A percentile compares a stretch with the other conserved stretches of the same genome.
Conservation (phyloP, 2,888 invertebrate genomes). For the Ligdia adustata region DNA sequence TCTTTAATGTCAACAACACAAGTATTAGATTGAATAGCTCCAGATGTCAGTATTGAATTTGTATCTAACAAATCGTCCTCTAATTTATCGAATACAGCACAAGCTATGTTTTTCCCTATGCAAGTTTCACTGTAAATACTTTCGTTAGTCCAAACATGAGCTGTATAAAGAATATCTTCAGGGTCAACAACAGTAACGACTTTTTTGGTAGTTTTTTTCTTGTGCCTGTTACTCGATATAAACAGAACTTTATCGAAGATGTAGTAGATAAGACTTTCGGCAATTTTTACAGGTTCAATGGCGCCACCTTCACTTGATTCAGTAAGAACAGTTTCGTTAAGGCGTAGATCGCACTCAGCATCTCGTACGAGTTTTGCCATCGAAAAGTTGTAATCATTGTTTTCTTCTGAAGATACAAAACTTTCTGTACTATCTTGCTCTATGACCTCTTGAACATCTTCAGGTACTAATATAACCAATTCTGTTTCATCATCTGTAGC, state of each 20-base stretch:
- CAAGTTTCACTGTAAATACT: too few relatives aligned
- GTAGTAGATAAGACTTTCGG: conserved; percentile 67
- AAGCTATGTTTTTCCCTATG: too few relatives aligned
- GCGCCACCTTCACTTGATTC: conserved; percentile 55
- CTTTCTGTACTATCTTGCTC: conserved; percentile 15
- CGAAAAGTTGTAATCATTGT: conserved; percentile 51
- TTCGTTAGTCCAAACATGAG: too few relatives aligned
- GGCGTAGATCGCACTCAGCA: conserved; percentile 50
- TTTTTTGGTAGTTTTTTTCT: conserved; percentile 43
- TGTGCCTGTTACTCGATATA: conserved; percentile 47
- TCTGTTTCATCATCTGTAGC: not conserved
- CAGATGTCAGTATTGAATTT: not conserved
- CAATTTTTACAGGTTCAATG: conserved; percentile 50
- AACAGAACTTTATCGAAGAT: conserved; percentile 62
- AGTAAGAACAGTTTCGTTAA: conserved; percentile 57
- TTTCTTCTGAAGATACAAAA: conserved; percentile 3
- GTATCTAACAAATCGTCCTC: not conserved
- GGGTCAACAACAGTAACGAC: conserved; percentile 69
- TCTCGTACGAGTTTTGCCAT: conserved; percentile 65
- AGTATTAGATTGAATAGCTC: not conserved
- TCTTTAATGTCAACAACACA: not conserved
- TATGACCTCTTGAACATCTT: not conserved
- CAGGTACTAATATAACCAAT: too few relatives aligned
- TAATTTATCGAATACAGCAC: too few relatives aligned
- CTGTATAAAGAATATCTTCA: conserved; percentile 71